These are phyloP conservation scores for Conus canariensis DNA, from an alignment of 2,888 invertebrate genomes.

Conservation along the genomic window DNA sequence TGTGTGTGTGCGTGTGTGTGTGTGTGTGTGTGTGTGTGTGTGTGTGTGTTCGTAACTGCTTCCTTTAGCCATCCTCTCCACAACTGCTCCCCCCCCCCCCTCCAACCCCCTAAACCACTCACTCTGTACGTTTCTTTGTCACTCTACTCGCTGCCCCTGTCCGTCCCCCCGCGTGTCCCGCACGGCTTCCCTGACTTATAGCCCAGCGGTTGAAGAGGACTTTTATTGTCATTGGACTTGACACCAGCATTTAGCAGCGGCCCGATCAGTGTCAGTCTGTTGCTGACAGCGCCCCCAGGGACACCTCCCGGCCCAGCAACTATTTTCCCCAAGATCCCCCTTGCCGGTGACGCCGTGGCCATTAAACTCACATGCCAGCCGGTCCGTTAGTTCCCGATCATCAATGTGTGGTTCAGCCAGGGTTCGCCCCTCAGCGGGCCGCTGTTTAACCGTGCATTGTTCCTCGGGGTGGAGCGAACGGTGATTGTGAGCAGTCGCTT, in stretches of 20 bases:
- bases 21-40: neutral
- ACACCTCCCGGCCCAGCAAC: neutral
- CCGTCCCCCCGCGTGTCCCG: neutral
- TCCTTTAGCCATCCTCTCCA: neutral
- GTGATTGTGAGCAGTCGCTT: neutral
- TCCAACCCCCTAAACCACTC: neutral
- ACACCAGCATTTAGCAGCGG: neutral
- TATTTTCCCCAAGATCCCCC: neutral
- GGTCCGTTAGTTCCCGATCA: neutral
- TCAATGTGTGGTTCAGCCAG: neutral
- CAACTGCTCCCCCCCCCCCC: neutral
- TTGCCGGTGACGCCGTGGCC: neutral
- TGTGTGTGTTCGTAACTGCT: neutral
- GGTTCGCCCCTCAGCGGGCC: neutral
- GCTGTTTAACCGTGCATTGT: neutral
- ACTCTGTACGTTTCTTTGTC: neutral
- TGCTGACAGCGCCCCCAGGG: neutral
- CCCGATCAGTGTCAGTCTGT: neutral
- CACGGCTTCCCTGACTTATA: neutral
- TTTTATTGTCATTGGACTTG: slow-evolving; percentile 17
- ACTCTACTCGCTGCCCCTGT: neutral
- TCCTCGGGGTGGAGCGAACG: neutral
- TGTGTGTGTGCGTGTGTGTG: too few species aligned
- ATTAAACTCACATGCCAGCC: neutral
- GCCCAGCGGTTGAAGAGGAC: neutral